These are phyloP conservation scores for Zosterops hypoxanthus DNA, from an alignment of 2,113 vertebrate genomes.

Conservation along the genomic window DNA sequence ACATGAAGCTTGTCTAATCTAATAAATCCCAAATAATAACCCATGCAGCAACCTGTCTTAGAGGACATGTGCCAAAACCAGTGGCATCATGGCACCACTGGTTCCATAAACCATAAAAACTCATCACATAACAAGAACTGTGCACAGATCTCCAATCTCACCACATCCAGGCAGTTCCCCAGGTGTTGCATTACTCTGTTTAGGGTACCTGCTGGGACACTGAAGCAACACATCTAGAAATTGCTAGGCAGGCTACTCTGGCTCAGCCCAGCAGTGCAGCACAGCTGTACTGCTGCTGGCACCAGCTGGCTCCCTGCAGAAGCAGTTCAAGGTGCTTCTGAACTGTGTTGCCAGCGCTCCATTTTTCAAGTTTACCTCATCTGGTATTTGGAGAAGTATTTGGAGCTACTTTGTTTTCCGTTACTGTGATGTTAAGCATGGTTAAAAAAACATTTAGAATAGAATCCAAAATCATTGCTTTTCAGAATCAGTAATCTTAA, in stretches of 20 bases:
- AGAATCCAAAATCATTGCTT: neutral
- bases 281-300: neutral
- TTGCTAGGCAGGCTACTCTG: neutral
- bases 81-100: neutral
- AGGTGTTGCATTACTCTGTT: neutral
- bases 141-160: neutral
- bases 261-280: neutral
- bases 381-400: neutral
- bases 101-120: neutral
- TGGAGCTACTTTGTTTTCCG: neutral
- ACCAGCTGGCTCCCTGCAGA: neutral
- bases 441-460: neutral
- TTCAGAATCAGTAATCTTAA: neutral
- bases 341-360: neutral
- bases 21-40: neutral
- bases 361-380: neutral
- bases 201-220: neutral
- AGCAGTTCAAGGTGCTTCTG: neutral
- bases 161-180: neutral
- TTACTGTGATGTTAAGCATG: neutral
- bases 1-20: neutral
- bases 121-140: accelerated
- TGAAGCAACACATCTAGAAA: neutral
- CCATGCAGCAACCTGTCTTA: no score
- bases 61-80: neutral